Evolutionary conservation across 2,113 vertebrate species (phyloP).

Genomic region (Carollia perspicillata): DNA sequence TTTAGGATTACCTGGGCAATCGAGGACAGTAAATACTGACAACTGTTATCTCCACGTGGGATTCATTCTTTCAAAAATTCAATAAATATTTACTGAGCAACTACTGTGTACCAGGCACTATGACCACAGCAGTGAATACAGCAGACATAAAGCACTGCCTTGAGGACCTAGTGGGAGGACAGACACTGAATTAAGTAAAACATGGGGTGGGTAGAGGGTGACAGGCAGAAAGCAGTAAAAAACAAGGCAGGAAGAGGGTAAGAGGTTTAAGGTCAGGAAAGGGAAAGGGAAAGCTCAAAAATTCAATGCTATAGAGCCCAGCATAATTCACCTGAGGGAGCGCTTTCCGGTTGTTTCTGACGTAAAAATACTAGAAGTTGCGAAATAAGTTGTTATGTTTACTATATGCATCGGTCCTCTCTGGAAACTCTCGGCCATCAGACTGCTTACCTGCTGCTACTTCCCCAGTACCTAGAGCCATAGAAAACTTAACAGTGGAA

Average conservation of each 20-base stretch:
- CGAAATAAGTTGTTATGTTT: background rate
- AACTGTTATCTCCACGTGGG: background rate
- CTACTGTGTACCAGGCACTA: too few species aligned
- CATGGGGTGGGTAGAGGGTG: background rate
- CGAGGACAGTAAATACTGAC: background rate
- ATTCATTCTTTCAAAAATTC: background rate
- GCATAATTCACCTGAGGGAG: background rate
- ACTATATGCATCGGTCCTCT: background rate
- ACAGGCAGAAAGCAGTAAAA: background rate
- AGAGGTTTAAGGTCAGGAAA: too few species aligned
- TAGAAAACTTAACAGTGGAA: background rate
- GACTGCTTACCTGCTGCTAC: constrained; percentile 41
- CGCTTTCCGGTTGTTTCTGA: background rate
- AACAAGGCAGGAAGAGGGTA: background rate
- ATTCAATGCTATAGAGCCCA: too few species aligned
- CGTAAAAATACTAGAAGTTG: background rate
- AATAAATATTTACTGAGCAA: background rate
- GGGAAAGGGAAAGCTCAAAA: too few species aligned
- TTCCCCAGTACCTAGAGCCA: background rate
- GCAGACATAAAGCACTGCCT: too few species aligned
- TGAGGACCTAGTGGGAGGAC: background rate
- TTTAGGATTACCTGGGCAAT: background rate
- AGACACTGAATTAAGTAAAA: background rate
- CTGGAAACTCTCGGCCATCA: background rate
- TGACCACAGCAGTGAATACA: too few species aligned